Percentiles rank a stretch among this genome's conserved stretches.
These are phyloP conservation scores for Epizoanthus rinbou DNA, from an alignment of 92 coral and sea anemone species.

Conservation along the genomic window DNA sequence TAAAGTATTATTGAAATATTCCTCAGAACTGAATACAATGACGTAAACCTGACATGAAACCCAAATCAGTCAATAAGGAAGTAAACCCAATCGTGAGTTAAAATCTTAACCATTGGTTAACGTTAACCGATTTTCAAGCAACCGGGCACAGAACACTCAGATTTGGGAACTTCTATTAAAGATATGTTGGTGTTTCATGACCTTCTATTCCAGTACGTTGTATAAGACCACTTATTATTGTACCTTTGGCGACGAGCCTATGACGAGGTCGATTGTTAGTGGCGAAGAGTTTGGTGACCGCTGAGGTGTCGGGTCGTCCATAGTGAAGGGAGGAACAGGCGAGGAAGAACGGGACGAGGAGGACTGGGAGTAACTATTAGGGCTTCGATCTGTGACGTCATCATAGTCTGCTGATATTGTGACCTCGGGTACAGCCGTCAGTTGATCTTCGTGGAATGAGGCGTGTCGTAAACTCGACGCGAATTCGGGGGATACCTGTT, in stretches of 20 bases:
- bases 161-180: no score
- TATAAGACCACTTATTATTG: no score
- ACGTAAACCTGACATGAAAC: no score
- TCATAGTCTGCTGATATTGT: constrained; percentile 52
- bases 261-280: constrained; percentile 59
- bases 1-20: no score
- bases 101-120: no score
- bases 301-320: constrained; percentile 49
- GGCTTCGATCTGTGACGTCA: constrained; percentile 44
- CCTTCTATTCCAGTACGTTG: no score
- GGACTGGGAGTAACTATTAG: constrained; percentile 36
- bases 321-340: constrained; percentile 50
- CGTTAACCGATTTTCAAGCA: no score
- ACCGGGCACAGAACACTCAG: no score
- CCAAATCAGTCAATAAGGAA: no score
- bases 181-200: no score
- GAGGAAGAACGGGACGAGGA: constrained; percentile 55
- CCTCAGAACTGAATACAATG: no score
- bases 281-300: constrained; percentile 79
- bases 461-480: constrained; percentile 57
- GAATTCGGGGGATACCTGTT: constrained; percentile 54
- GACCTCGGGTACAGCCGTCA: constrained; percentile 77
- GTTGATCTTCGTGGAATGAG: constrained; percentile 71
- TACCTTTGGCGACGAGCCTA: constrained; percentile 58
- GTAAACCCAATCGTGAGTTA: no score